Evolutionary conservation across 2,888 invertebrate genomes (phyloP).

Genomic region (Magallana nippona): DNA sequence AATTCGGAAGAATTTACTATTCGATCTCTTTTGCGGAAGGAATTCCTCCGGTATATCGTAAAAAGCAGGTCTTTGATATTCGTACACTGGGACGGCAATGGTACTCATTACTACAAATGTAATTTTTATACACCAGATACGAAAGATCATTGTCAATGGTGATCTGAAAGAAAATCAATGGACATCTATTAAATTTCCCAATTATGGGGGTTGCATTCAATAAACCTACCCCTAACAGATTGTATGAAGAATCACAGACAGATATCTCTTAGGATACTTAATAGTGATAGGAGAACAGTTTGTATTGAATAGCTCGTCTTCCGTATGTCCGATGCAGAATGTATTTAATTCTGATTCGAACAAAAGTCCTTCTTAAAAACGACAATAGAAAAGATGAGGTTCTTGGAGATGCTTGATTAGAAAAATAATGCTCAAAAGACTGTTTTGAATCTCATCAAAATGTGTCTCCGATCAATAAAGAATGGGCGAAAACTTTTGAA

Average conservation of each 20-base stretch:
- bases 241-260: neutral
- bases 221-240: neutral
- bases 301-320: neutral
- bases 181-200: neutral
- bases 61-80: slow-evolving; percentile 1
- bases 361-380: too few species aligned
- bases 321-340: neutral
- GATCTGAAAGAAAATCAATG: slow-evolving; percentile 23
- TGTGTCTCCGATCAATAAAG: too few species aligned
- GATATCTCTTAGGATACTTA: neutral
- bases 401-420: too few species aligned
- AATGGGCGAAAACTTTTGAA: too few species aligned
- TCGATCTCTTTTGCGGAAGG: slow-evolving; percentile 11
- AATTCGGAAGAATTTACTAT: slow-evolving; percentile 22
- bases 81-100: neutral
- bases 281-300: neutral
- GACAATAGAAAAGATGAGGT: too few species aligned
- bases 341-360: too few species aligned
- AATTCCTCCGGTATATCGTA: slow-evolving; percentile 1
- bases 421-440: too few species aligned
- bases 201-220: neutral
- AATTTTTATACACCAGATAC: slow-evolving; percentile 2
- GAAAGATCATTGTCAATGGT: neutral
- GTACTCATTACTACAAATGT: neutral
- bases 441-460: too few species aligned